phyloP scores from a whole-genome alignment of 2,888 invertebrate species.

The Crioceris asparagi region DNA sequence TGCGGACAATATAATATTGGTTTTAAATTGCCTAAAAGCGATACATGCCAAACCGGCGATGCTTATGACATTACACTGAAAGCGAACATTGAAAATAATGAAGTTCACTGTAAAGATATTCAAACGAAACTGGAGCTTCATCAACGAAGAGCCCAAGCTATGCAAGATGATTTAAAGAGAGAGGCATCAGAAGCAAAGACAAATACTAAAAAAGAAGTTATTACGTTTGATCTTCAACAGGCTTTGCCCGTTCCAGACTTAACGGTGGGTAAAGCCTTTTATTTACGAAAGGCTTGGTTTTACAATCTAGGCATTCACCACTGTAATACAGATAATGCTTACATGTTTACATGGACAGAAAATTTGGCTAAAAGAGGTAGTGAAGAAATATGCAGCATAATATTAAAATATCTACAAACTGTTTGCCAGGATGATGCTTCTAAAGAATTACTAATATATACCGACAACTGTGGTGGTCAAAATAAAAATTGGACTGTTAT shows the following conservation, averaged over 20 bases:
- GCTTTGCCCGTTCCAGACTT: slow-evolving; percentile 16
- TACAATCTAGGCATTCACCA: slow-evolving; percentile 21
- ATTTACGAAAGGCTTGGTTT: slow-evolving; percentile 17
- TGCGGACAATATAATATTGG: slow-evolving; percentile 17
- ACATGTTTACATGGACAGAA: slow-evolving; percentile 16
- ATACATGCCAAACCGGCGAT: slow-evolving; percentile 17
- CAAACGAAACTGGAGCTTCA: slow-evolving; percentile 5
- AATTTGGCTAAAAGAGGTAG: slow-evolving; percentile 15
- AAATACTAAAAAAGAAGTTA: slow-evolving; percentile 4
- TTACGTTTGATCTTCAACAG: slow-evolving; percentile 19
- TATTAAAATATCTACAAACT: slow-evolving; percentile 13
- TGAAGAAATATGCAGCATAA: slow-evolving; percentile 14
- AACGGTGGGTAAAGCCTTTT: slow-evolving; percentile 17
- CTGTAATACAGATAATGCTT: slow-evolving; percentile 12
- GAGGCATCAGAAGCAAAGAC: slow-evolving; percentile 2
- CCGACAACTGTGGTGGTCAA: slow-evolving; percentile 12
- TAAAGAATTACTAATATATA: slow-evolving; percentile 8
- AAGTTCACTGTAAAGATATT: background rate
- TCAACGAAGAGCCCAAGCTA: slow-evolving; percentile 11
- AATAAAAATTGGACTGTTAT: slow-evolving; percentile 13
- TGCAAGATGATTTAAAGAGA: slow-evolving; percentile 8
- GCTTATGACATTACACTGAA: slow-evolving; percentile 1
- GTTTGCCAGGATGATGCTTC: background rate
- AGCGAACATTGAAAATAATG: background rate
- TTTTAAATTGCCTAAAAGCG: slow-evolving; percentile 19